Conservation (phyloP, 1,140 invertebrate genomes). For the Drosophila prosaltans region DNA sequence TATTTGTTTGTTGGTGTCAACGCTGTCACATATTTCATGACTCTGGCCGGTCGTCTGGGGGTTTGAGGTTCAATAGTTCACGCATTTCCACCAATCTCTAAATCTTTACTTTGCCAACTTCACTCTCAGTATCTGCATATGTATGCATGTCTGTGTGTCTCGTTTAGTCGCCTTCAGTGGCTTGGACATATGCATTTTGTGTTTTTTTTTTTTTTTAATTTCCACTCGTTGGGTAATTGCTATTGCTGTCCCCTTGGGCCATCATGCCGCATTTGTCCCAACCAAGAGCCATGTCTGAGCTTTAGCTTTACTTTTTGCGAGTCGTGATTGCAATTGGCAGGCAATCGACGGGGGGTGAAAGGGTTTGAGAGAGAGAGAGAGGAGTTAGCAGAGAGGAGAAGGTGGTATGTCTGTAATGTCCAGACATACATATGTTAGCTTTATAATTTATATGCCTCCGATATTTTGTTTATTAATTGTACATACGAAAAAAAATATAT, state of each 20-base stretch:
- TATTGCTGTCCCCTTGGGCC: conserved; percentile 68
- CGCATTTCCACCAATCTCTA: conserved; percentile 23
- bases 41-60: conserved; percentile 6
- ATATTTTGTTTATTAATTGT: conserved; percentile 79
- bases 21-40: conserved; percentile 79
- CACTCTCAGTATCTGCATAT: not conserved
- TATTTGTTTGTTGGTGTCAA: conserved; percentile 79
- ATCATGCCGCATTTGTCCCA: conserved; percentile 79
- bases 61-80: conserved; percentile 66
- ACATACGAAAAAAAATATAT: conserved; percentile 35
- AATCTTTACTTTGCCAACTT: not conserved
- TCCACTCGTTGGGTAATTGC: conserved; percentile 71
- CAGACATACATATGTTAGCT: conserved; percentile 73
- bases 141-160: conserved; percentile 15
- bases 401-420: conserved; percentile 23
- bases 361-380: not conserved
- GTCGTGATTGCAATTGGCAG: conserved; percentile 77
- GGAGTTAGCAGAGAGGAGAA: not conserved
- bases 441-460: conserved; percentile 74
- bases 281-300: conserved; percentile 60
- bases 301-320: conserved; percentile 44
- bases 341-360: conserved; percentile 7
- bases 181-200: conserved; percentile 36
- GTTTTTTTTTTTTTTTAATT: conserved; percentile 56
- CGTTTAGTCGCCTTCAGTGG: conserved; percentile 11